phyloP scores from a whole-genome alignment of 2,113 vertebrate species.

The Tragelaphus strepsiceros region DNA sequence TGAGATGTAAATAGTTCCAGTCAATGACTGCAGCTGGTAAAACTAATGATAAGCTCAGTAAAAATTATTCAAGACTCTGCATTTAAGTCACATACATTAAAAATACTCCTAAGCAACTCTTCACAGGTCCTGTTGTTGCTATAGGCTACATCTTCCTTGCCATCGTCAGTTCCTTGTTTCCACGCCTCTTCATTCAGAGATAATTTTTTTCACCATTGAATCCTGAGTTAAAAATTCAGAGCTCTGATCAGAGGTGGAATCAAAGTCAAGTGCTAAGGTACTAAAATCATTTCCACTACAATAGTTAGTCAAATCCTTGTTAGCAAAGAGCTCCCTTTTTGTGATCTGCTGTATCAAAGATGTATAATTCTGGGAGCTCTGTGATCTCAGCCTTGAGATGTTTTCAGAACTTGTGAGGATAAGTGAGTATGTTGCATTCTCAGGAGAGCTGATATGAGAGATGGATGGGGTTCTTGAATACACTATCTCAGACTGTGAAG shows the following conservation, averaged over 20 bases:
- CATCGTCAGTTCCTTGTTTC: neutral
- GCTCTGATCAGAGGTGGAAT: constrained; percentile 66
- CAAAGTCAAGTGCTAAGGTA: constrained; percentile 68
- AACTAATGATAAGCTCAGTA: neutral
- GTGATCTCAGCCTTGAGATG: neutral
- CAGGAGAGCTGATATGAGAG: neutral
- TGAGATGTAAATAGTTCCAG: neutral
- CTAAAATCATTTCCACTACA: constrained; percentile 29
- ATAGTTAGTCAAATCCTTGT: neutral
- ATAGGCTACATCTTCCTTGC: constrained; percentile 17
- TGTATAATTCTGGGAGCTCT: constrained; percentile 18
- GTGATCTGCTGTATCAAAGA: constrained; percentile 70
- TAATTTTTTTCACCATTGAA: constrained; percentile 80
- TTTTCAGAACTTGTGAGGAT: constrained; percentile 65
- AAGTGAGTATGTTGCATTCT: constrained; percentile 63
- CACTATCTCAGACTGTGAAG: neutral
- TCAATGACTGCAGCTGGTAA: neutral
- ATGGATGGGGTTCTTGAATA: neutral
- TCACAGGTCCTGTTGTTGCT: constrained; percentile 85
- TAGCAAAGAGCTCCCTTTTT: constrained; percentile 26
- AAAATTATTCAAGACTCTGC: constrained; percentile 70
- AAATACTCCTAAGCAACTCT: constrained; percentile 88
- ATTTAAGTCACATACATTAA: constrained; percentile 86
- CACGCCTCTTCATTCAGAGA: constrained; percentile 78
- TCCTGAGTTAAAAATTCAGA: constrained; percentile 45